Percentiles rank a stretch among this genome's conserved stretches.
Conservation (phyloP, 2,797 vertebrate species). For the Crenuchus spilurus region DNA sequence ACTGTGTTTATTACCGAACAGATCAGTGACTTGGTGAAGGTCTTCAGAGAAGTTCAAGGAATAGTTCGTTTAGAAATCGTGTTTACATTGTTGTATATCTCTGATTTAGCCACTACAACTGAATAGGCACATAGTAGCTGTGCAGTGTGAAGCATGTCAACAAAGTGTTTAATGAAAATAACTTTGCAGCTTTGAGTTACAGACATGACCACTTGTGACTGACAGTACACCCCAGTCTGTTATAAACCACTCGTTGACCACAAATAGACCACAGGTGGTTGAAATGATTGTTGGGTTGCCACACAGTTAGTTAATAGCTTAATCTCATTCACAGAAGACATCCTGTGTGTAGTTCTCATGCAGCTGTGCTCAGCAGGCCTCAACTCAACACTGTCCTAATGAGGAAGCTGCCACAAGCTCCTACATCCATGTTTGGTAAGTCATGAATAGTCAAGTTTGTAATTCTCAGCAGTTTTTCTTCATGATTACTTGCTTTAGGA, state of each 20-base stretch:
- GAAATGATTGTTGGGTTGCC: neutral
- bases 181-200: no score
- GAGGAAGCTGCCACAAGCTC: conserved; percentile 59
- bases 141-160: no score
- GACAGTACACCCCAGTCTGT: no score
- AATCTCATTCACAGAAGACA: conserved; percentile 48
- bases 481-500: neutral
- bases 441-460: neutral
- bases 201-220: no score
- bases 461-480: neutral
- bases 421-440: conserved; percentile 69
- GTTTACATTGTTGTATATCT: no score
- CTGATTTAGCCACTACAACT: neutral
- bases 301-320: conserved; percentile 15
- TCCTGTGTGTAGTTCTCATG: conserved; percentile 57
- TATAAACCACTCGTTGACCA: no score
- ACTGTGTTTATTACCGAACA: neutral
- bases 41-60: no score
- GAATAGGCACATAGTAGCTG: no score
- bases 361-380: conserved; percentile 58
- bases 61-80: no score
- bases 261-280: no score
- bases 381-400: conserved; percentile 52
- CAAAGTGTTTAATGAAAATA: no score
- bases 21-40: neutral